A percentile compares a stretch with the other conserved stretches of the same genome.
Conservation (phyloP, 2,797 vertebrate genomes). For the Chanos chanos region DNA sequence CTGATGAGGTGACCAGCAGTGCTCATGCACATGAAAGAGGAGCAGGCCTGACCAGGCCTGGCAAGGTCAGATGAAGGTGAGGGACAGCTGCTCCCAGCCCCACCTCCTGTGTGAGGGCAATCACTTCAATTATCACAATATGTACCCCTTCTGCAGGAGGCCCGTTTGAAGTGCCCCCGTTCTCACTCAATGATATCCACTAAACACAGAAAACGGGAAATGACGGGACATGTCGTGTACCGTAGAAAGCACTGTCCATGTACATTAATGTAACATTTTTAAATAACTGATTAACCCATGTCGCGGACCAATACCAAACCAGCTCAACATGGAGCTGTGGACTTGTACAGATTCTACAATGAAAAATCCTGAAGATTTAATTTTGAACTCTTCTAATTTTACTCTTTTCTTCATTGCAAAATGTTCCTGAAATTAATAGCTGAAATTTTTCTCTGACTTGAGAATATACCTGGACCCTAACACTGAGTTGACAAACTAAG, state of each 20-base stretch:
- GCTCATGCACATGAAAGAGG: slow-evolving; percentile 35
- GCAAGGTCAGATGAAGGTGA: slow-evolving; percentile 43
- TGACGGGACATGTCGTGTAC: too few species aligned
- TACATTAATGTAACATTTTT: too few species aligned
- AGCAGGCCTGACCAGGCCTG: slow-evolving; percentile 24
- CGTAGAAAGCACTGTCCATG: too few species aligned
- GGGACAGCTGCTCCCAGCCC: slow-evolving; percentile 51
- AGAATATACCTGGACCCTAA: slow-evolving; percentile 51
- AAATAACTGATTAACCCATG: too few species aligned
- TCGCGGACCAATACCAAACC: too few species aligned
- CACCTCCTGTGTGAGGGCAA: slow-evolving; percentile 46
- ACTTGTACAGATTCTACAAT: too few species aligned
- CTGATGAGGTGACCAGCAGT: slow-evolving; percentile 52
- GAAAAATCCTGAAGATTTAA: background rate
- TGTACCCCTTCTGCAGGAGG: slow-evolving; percentile 13
- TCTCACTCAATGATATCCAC: background rate
- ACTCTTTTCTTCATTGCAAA: background rate
- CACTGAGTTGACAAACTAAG: slow-evolving; percentile 38
- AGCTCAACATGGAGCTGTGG: too few species aligned
- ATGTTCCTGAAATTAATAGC: too few species aligned
- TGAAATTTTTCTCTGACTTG: too few species aligned
- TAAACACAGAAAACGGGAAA: background rate
- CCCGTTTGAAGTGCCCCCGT: slow-evolving; percentile 1
- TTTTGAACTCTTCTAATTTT: background rate
- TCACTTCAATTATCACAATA: slow-evolving; percentile 13